Evolutionary conservation across 2,888 invertebrate genomes (phyloP).

Genomic region (Lochmaea crataegi): DNA sequence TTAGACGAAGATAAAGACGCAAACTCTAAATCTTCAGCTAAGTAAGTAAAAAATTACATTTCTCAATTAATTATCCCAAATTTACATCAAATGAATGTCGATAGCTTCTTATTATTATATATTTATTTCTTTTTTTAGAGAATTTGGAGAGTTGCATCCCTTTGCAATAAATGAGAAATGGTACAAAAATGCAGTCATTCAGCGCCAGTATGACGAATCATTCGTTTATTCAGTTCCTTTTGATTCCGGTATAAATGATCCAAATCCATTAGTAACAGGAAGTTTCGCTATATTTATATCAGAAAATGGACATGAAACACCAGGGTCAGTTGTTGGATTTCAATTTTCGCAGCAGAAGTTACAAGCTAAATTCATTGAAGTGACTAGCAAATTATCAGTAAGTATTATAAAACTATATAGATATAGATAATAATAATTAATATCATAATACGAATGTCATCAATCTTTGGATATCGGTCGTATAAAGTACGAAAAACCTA

Average conservation of each 20-base stretch:
- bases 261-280: slow-evolving; percentile 78
- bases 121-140: slow-evolving; percentile 62
- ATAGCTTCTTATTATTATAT: not conserved
- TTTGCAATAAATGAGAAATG: slow-evolving; percentile 89
- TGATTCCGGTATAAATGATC: slow-evolving; percentile 58
- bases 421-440: not conserved
- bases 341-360: slow-evolving; percentile 82
- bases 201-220: slow-evolving; percentile 82
- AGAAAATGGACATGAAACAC: slow-evolving; percentile 80
- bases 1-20: slow-evolving; percentile 64
- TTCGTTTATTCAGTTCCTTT: slow-evolving; percentile 84
- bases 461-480: too few species aligned
- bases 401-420: slow-evolving; percentile 22
- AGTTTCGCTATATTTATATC: slow-evolving; percentile 87
- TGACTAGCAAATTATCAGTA: slow-evolving; percentile 70
- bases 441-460: too few species aligned
- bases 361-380: slow-evolving; percentile 76
- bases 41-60: slow-evolving; percentile 30
- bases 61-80: not conserved
- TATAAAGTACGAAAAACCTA: too few species aligned
- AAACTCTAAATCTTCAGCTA: slow-evolving; percentile 37
- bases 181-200: slow-evolving; percentile 91
- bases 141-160: slow-evolving; percentile 81
- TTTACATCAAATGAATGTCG: not conserved
- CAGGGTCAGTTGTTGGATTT: slow-evolving; percentile 90